phyloP scores from a whole-genome alignment of 2,888 invertebrate species.

The Protodeltote pygarga region DNA sequence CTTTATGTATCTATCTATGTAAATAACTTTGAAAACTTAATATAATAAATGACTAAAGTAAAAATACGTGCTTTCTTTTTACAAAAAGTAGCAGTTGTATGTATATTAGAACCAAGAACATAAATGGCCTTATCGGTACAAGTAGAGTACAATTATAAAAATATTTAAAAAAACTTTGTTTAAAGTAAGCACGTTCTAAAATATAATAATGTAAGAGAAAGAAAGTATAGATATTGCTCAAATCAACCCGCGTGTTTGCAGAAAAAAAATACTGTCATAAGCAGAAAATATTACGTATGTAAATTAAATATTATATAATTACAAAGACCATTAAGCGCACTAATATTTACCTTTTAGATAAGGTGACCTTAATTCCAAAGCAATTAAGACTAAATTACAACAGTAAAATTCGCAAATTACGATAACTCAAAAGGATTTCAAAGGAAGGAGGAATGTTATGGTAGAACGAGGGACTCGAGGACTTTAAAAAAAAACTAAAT shows the following conservation, averaged over 20 bases:
- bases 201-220: neutral
- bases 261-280: no score
- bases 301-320: neutral
- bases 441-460: no score
- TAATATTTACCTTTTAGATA: no score
- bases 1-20: no score
- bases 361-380: conserved; percentile 2
- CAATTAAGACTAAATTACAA: conserved; percentile 18
- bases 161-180: no score
- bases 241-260: conserved; percentile 18
- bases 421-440: no score
- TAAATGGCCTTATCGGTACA: conserved; percentile 4
- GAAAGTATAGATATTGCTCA: neutral
- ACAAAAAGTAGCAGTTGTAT: neutral
- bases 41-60: neutral
- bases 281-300: no score
- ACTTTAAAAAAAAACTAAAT: no score
- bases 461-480: no score
- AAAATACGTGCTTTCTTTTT: neutral
- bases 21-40: no score
- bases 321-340: conserved; percentile 1
- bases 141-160: no score
- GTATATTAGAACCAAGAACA: neutral
- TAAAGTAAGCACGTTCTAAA: no score
- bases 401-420: neutral